Conservation (phyloP, 1,140 invertebrate species). For the Rhagoletis zephyria region DNA sequence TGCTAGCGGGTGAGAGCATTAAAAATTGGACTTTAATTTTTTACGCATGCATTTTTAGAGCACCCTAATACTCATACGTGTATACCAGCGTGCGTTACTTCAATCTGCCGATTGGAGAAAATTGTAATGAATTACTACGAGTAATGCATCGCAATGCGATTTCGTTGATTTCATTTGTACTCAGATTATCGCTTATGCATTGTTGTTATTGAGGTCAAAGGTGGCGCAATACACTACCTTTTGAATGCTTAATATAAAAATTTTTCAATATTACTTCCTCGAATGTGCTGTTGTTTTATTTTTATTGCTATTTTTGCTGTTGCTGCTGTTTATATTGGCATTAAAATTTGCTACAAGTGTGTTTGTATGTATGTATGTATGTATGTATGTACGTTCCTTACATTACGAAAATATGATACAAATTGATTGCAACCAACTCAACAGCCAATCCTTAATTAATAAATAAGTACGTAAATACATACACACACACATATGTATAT, state of each 20-base stretch:
- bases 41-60: too few species aligned
- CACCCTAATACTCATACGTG: too few species aligned
- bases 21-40: too few species aligned
- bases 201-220: background rate
- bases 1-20: too few species aligned
- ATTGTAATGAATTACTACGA: background rate
- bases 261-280: too few species aligned
- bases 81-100: background rate
- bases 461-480: too few species aligned
- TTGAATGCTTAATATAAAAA: too few species aligned
- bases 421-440: constrained; percentile 23
- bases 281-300: too few species aligned
- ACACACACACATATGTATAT: constrained; percentile 2
- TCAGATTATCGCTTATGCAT: constrained; percentile 3
- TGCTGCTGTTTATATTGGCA: background rate
- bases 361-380: background rate
- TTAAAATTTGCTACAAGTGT: background rate
- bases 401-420: constrained; percentile 29
- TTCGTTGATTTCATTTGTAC: constrained; percentile 14
- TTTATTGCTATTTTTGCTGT: too few species aligned
- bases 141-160: background rate
- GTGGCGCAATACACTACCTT: background rate
- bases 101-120: background rate
- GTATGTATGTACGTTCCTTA: background rate
- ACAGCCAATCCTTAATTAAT: constrained; percentile 24